A percentile compares a stretch with the other conserved stretches of the same genome.
Conservation (phyloP, 2,113 vertebrate genomes). For the Ornithorhynchus anatinus region DNA sequence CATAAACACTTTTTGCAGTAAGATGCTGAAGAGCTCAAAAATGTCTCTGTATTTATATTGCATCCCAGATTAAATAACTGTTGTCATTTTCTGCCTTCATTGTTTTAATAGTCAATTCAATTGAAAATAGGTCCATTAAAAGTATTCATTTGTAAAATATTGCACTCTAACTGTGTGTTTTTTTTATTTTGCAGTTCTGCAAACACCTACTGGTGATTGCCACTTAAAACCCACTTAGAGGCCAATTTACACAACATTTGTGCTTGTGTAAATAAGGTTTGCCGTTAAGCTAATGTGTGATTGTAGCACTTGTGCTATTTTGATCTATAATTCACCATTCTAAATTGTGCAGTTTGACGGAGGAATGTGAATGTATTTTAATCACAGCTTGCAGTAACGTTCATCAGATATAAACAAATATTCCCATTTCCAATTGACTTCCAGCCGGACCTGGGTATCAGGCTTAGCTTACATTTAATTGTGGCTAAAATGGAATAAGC, state of each 20-base stretch:
- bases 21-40: constrained; percentile 63
- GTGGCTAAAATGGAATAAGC: too few relatives aligned
- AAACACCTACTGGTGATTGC: constrained; percentile 47
- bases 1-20: constrained; percentile 63
- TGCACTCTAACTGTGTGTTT: constrained; percentile 22
- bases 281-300: constrained; percentile 48
- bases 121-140: constrained; percentile 49
- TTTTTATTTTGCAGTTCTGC: constrained; percentile 45
- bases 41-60: constrained; percentile 60
- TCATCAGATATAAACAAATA: constrained; percentile 60
- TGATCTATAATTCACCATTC: constrained; percentile 61
- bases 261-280: constrained; percentile 52
- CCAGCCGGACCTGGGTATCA: too few relatives aligned
- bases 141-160: constrained; percentile 46
- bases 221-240: constrained; percentile 56
- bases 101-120: constrained; percentile 50
- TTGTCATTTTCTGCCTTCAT: constrained; percentile 51
- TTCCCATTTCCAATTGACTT: not conserved
- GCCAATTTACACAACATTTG: constrained; percentile 39
- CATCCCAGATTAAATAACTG: constrained; percentile 59
- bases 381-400: constrained; percentile 48
- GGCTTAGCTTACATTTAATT: too few relatives aligned
- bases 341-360: constrained; percentile 47
- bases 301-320: constrained; percentile 55
- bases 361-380: constrained; percentile 55